Conservation (phyloP, 2,888 invertebrate genomes). For the Drosophila tripunctata region DNA sequence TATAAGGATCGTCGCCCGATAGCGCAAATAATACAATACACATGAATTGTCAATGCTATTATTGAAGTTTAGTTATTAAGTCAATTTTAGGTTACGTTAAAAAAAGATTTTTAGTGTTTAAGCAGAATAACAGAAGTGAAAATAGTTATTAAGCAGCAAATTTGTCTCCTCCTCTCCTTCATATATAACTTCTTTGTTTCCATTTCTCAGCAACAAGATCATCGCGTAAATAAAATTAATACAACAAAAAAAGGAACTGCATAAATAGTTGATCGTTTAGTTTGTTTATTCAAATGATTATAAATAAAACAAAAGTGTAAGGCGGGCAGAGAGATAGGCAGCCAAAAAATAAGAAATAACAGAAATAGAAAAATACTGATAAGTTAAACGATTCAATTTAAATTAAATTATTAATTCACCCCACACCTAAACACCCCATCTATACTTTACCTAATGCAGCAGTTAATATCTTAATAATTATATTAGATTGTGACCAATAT, state of each 20-base stretch:
- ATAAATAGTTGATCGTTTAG: constrained; percentile 62
- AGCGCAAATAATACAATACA: constrained; percentile 59
- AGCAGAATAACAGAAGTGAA: constrained; percentile 52
- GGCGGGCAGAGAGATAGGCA: constrained; percentile 33
- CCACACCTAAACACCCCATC: neutral
- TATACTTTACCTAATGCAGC: constrained; percentile 20
- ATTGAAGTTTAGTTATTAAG: constrained; percentile 73
- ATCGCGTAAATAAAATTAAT: constrained; percentile 28
- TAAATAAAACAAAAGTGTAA: constrained; percentile 54
- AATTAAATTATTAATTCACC: constrained; percentile 45
- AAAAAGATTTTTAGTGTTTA: constrained; percentile 68
- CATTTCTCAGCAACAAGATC: constrained; percentile 12
- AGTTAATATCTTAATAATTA: constrained; percentile 21
- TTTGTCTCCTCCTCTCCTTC: constrained; percentile 14
- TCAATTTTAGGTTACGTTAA: constrained; percentile 63
- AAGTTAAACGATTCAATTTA: constrained; percentile 57
- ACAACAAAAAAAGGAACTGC: too few species aligned
- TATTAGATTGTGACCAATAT: constrained; percentile 18
- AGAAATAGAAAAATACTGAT: too few species aligned
- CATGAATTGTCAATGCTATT: constrained; percentile 67
- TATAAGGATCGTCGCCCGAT: constrained; percentile 42
- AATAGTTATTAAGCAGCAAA: constrained; percentile 40
- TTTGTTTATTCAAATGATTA: constrained; percentile 59
- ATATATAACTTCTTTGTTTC: constrained; percentile 6
- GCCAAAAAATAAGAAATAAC: too few species aligned